These are phyloP conservation scores for Craterocephalus amniculus DNA, from an alignment of 2,797 vertebrate species.

Conservation along the genomic window DNA sequence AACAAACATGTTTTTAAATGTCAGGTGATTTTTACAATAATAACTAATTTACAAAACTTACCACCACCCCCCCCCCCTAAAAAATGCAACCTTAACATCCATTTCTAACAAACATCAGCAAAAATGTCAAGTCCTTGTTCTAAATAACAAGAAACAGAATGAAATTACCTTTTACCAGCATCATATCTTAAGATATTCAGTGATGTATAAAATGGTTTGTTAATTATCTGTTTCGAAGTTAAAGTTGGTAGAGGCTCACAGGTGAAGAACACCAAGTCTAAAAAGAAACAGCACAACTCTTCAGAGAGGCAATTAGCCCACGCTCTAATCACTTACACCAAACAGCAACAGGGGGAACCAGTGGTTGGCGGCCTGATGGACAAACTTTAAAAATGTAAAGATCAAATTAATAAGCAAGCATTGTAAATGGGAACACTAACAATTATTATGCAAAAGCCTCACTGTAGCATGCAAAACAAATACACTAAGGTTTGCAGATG, in stretches of 20 bases:
- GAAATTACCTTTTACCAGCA: not conserved
- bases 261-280: constrained; percentile 33
- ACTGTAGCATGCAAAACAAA: constrained; percentile 84
- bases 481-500: constrained; percentile 78
- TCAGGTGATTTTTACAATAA: no score
- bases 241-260: constrained; percentile 24
- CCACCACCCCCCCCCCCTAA: not conserved
- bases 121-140: not conserved
- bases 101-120: not conserved
- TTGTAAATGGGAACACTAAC: constrained; percentile 75
- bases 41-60: no score
- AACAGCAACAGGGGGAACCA: constrained; percentile 56
- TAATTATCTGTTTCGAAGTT: constrained; percentile 30
- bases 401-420: constrained; percentile 79
- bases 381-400: constrained; percentile 81
- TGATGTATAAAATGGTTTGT: not conserved
- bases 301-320: constrained; percentile 76
- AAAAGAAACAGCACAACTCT: constrained; percentile 53
- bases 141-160: not conserved
- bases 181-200: not conserved
- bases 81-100: not conserved
- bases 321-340: constrained; percentile 71
- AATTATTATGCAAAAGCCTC: constrained; percentile 84
- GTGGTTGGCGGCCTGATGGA: constrained; percentile 75
- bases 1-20: no score